These are phyloP conservation scores for Drosophila takahashii DNA, from an alignment of 1,140 invertebrate species.

Conservation along the genomic window DNA sequence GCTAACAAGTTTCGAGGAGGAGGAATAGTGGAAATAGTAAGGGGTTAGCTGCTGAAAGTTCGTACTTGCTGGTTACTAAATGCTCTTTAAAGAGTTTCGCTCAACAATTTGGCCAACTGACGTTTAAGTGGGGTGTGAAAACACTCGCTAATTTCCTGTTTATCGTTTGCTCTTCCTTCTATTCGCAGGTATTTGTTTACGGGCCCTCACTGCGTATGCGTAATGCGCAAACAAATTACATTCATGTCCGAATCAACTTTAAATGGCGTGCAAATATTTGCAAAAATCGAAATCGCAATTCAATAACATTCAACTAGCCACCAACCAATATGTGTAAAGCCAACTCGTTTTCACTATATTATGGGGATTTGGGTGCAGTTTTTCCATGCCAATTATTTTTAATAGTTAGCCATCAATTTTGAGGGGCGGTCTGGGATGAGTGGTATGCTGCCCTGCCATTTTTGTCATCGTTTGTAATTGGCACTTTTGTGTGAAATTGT, in stretches of 20 bases:
- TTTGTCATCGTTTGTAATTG: conserved; percentile 47
- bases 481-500: conserved; percentile 44
- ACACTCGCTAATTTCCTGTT: conserved; percentile 38
- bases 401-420: conserved; percentile 44
- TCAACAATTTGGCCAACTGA: no score
- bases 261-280: conserved; percentile 69
- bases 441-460: conserved; percentile 18
- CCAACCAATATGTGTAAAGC: conserved; percentile 44
- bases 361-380: conserved; percentile 14
- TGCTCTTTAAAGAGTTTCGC: conserved; percentile 56
- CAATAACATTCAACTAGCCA: conserved; percentile 67
- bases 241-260: conserved; percentile 45
- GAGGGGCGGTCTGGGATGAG: conserved; percentile 1
- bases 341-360: conserved; percentile 56
- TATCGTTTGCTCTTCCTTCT: conserved; percentile 19
- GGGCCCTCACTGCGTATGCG: conserved; percentile 42
- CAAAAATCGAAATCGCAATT: conserved; percentile 57
- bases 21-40: conserved; percentile 36
- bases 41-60: conserved; percentile 10
- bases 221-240: conserved; percentile 56
- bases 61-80: conserved; percentile 16
- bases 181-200: conserved; percentile 15
- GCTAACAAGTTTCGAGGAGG: conserved; percentile 27
- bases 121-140: conserved; percentile 42
- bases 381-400: conserved; percentile 31